These are phyloP conservation scores for Helleia helle DNA, from an alignment of 2,888 invertebrate species.

Conservation along the genomic window DNA sequence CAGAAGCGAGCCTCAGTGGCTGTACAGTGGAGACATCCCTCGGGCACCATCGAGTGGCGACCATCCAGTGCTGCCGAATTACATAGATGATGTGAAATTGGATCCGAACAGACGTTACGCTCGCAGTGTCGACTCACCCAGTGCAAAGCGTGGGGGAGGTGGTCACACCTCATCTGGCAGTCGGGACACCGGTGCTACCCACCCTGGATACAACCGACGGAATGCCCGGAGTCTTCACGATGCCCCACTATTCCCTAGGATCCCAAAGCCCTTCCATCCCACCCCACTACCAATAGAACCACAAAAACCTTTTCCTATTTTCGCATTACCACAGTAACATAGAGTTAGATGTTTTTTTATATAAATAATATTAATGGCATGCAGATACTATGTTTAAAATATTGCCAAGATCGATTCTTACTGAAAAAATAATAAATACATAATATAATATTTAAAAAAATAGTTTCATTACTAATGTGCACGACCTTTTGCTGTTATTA, in stretches of 20 bases:
- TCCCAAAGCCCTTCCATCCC: not conserved
- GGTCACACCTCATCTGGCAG: constrained; percentile 27
- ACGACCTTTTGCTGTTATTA: too few relatives aligned
- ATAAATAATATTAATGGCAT: too few relatives aligned
- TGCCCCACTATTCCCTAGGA: too few relatives aligned
- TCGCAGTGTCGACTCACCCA: constrained; percentile 31
- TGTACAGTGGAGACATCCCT: constrained; percentile 12
- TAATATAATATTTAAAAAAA: too few relatives aligned
- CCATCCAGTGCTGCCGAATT: constrained; percentile 11
- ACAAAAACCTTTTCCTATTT: not conserved
- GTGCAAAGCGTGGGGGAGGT: constrained; percentile 30
- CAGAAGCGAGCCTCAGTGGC: constrained; percentile 25
- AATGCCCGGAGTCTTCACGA: constrained; percentile 22
- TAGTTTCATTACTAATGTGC: too few relatives aligned
- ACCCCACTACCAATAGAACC: not conserved
- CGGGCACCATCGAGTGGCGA: constrained; percentile 11
- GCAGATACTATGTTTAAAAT: too few relatives aligned
- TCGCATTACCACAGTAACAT: too few relatives aligned
- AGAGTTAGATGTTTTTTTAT: too few relatives aligned
- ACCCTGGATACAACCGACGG: constrained; percentile 38
- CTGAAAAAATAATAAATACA: too few relatives aligned
- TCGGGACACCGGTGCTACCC: constrained; percentile 32
- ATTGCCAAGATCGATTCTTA: too few relatives aligned
- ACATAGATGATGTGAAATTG: constrained; percentile 15
- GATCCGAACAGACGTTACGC: constrained; percentile 16